Evolutionary conservation across 2,888 invertebrate genomes (phyloP).

Genomic region (Dasypolia templi): DNA sequence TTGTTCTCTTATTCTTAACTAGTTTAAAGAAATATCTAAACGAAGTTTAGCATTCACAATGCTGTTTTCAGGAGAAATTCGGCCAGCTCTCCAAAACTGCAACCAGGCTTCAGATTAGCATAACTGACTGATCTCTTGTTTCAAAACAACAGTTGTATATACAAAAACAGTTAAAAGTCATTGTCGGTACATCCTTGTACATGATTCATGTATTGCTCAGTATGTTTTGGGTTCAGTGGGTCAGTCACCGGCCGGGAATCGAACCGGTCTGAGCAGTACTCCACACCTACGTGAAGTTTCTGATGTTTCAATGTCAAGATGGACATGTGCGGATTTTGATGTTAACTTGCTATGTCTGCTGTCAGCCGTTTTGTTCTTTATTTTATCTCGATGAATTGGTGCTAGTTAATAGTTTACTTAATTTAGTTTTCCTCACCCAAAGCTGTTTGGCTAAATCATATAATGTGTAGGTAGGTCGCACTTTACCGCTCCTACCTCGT

Average conservation of each 20-base stretch:
- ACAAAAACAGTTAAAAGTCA: constrained; percentile 56
- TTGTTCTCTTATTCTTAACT: constrained; percentile 21
- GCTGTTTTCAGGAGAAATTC: background rate
- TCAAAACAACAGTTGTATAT: constrained; percentile 39
- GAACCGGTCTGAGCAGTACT: constrained; percentile 70
- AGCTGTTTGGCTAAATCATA: background rate
- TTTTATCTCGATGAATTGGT: background rate
- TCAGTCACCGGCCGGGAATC: constrained; percentile 70
- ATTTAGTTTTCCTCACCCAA: background rate
- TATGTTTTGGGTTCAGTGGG: constrained; percentile 73
- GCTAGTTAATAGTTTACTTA: background rate
- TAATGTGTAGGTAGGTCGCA: too few species aligned
- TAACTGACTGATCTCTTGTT: constrained; percentile 28
- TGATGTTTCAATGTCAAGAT: constrained; percentile 61
- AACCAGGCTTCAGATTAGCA: constrained; percentile 15
- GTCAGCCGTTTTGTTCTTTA: background rate
- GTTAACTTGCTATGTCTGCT: constrained; percentile 6
- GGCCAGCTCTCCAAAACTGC: background rate
- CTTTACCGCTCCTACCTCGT: too few species aligned
- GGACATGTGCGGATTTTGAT: constrained; percentile 24
- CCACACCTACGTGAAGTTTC: constrained; percentile 63
- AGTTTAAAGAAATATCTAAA: background rate
- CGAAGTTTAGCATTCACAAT: background rate
- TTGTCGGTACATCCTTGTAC: constrained; percentile 63
- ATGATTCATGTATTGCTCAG: constrained; percentile 62